A percentile compares a stretch with the other conserved stretches of the same genome.
These are phyloP conservation scores for Microtus montanus DNA, from an alignment of 2,113 vertebrate genomes.

Conservation along the genomic window DNA sequence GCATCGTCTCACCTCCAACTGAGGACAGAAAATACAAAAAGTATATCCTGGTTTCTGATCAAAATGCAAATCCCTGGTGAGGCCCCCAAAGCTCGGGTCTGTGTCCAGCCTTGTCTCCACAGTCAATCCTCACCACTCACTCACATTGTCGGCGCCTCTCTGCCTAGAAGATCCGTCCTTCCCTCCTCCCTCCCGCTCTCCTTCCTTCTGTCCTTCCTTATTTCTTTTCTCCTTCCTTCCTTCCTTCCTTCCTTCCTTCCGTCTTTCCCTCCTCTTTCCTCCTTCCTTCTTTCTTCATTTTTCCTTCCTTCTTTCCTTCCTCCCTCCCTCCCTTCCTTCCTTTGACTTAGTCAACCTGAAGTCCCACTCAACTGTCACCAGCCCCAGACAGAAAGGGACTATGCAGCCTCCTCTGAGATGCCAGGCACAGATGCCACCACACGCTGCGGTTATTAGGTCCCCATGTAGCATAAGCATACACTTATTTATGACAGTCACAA, in stretches of 20 bases:
- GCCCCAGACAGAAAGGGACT: not conserved
- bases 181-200: not conserved
- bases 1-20: not conserved
- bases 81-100: not conserved
- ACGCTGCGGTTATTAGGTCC: fast-evolving
- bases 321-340: not conserved
- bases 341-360: not conserved
- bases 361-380: not conserved
- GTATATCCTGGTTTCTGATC: not conserved
- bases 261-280: not conserved
- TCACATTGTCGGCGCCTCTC: not conserved
- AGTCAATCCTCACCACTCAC: not conserved
- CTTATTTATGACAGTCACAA: no score
- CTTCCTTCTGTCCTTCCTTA: not conserved
- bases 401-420: not conserved
- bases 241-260: not conserved
- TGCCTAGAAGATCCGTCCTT: not conserved
- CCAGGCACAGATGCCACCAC: not conserved
- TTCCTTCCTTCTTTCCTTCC: not conserved
- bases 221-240: no score
- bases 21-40: not conserved
- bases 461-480: not conserved
- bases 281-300: not conserved
- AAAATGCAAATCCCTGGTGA: not conserved
- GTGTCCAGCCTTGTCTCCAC: fast-evolving